Conservation (phyloP, 2,113 vertebrate species). For the Plectropomus leopardus region DNA sequence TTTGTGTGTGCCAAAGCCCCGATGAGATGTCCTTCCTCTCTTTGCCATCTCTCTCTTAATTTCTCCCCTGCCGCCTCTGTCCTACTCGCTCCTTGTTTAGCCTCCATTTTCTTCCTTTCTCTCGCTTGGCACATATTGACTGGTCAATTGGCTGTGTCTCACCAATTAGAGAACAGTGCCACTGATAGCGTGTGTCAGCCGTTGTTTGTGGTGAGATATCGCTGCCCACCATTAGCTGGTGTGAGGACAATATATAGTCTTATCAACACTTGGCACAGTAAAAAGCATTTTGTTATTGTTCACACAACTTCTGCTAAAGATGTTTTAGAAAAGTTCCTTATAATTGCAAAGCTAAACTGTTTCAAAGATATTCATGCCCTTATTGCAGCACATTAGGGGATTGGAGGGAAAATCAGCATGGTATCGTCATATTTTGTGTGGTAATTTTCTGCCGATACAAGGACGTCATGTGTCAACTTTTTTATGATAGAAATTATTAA, state of each 20-base stretch:
- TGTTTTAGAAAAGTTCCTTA: no score
- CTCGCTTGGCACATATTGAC: constrained; percentile 52
- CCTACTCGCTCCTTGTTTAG: constrained; percentile 1
- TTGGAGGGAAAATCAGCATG: no score
- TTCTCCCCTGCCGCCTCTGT: constrained; percentile 8
- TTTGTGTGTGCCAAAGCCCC: constrained; percentile 26
- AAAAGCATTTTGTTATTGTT: constrained; percentile 1
- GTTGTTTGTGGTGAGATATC: constrained; percentile 45
- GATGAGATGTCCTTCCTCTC: constrained; percentile 19
- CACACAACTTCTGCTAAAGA: not conserved
- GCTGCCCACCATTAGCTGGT: constrained; percentile 31
- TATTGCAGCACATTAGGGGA: no score
- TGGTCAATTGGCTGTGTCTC: constrained; percentile 53
- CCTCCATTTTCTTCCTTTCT: constrained; percentile 15
- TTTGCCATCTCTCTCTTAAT: constrained; percentile 18
- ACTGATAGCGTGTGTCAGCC: constrained; percentile 63
- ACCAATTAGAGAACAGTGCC: constrained; percentile 49
- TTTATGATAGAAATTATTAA: no score
- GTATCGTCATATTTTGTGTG: no score
- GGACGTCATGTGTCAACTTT: no score
- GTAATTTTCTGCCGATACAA: no score
- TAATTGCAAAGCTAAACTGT: not conserved
- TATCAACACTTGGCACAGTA: not conserved
- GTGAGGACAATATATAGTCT: constrained; percentile 12
- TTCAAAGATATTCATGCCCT: not conserved